Base-by-base conservation (phyloP, 1,140 invertebrate species). In the Lepidurus apus region DNA sequence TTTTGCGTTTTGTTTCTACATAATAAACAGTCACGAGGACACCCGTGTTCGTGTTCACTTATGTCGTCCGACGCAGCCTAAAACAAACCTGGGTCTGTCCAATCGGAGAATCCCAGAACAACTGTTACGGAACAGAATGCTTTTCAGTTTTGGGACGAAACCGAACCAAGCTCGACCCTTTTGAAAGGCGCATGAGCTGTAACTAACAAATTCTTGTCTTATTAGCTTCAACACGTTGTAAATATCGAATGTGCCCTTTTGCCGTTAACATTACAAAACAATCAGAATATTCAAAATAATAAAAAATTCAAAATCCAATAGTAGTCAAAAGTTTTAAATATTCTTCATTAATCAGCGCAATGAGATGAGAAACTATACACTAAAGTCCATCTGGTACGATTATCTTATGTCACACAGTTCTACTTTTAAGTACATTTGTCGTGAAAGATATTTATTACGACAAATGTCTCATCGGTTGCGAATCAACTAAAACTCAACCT, bases 51-150 rank as follows among this genome's bases (percentile, higher is more conserved):
- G 53, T 65, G 17, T 65, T 1, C 53, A 65, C 3, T 17, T 4
- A 17, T n/a, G 53, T 65, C 53, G 17, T 65, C 53, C 8, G 4
- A 34, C 4, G 34, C 34, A 65, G 53, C 53, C 53, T 65, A 65
- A 65, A 13, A 34, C 34, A 34, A 65, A 21, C 53, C 53, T 65
- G 6, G 13, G 53, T 65, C 53, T 65, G 17, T 65, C 53, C 53
- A 65, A 65, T 65, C 53, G 7, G 53, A 65, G 53, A 65, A 65
- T 65, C 53, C 53, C 53, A 21, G 9, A 65, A 65, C n/a, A 65
- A 65, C 53, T 65, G 53, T 65, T 65, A 65, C 53, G 53, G 13
- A 21, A 7, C 53, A 65, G 53, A 65, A 65, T 65, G 17, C 53
- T 65, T 13, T 11, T n/a, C 53, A 65, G 53, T 21, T 65, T 7